Evolutionary conservation across 2,113 vertebrate genomes (phyloP), one percentile per base, ranked within the genome.

Genomic region (Sorex fumeus): DNA sequence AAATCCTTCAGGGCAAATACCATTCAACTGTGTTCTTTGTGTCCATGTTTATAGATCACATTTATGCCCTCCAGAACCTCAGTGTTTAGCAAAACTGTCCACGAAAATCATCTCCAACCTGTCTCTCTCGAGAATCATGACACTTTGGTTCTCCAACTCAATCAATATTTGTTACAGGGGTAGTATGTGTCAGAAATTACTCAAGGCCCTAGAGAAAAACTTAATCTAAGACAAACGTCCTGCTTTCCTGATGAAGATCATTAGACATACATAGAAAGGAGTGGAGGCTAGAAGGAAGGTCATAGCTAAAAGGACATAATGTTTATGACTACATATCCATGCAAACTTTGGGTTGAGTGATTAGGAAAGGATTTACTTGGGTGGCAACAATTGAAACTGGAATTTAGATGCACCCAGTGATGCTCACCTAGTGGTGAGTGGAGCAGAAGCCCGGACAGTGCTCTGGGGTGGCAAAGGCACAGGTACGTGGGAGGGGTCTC

Each of bases 271-370:
- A 21, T 0, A 2, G 40, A 82, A 40, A 60, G 18, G 18, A 62
- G 18, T 27, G 18, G 32, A 16, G 30, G 69, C 13, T 10, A 15
- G 8, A 9, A 86, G 40, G 3, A 60, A 23, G 8, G 3, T 83
- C 43, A 16, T 25, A 43, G 53, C 30, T 34, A 30, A 36, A 16
- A 19, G 62, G 7, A n/a, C 18, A 2, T 1, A 67, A 27, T 0
- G 19, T 10, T 0, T 6, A 6, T 13, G 6, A 9, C 66, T 6
- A 16, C 18, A 3, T 3, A 60, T 60, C 4, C 11, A 1, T 0
- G 16, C 74, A 18, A 23, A 15, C 13, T 2, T 23, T n/a, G 10
- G 30, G 50, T 1, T 10, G n/a, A 64, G 32, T 47, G 16, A 3
- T 27, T 36, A 30, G 47, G 15, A 62, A 27, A 76, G 32, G 25